phyloP scores from a whole-genome alignment of 1,140 invertebrate genomes.

The Bombus fervidus region DNA sequence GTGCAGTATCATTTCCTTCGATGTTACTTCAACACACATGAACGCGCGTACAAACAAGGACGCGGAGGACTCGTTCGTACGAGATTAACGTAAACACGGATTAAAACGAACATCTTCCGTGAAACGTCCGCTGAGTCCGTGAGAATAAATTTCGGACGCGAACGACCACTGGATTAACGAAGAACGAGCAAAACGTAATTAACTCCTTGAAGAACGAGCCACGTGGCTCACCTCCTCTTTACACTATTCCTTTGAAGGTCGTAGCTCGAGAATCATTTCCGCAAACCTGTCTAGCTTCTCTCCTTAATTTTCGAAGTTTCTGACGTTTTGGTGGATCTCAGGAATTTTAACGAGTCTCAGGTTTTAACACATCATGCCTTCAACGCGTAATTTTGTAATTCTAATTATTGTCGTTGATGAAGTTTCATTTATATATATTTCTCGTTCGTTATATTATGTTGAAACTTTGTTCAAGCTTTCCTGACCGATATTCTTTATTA shows the following conservation, averaged over 20 bases:
- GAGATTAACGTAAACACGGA: constrained; percentile 44
- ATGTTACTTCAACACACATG: background rate
- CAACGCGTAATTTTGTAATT: background rate
- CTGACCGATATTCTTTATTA: no score
- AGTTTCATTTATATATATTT: background rate
- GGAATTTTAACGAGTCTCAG: background rate
- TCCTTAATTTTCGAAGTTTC: constrained; percentile 6
- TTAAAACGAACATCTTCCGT: constrained; percentile 17
- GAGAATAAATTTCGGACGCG: constrained; percentile 27
- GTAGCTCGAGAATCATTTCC: background rate
- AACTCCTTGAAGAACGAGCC: constrained; percentile 8
- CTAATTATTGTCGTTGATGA: background rate
- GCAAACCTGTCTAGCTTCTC: background rate
- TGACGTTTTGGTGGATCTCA: no score
- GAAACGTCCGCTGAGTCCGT: background rate
- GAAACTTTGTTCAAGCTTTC: no score
- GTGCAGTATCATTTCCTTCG: background rate
- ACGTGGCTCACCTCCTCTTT: background rate
- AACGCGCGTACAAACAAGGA: background rate
- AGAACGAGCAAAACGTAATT: constrained; percentile 35
- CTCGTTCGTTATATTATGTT: no score
- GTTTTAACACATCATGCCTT: background rate
- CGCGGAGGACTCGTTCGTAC: background rate
- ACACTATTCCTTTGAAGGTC: background rate
- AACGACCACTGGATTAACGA: background rate